These are phyloP conservation scores for Phengaris arion DNA, from an alignment of 2,888 invertebrate genomes.

Conservation along the genomic window DNA sequence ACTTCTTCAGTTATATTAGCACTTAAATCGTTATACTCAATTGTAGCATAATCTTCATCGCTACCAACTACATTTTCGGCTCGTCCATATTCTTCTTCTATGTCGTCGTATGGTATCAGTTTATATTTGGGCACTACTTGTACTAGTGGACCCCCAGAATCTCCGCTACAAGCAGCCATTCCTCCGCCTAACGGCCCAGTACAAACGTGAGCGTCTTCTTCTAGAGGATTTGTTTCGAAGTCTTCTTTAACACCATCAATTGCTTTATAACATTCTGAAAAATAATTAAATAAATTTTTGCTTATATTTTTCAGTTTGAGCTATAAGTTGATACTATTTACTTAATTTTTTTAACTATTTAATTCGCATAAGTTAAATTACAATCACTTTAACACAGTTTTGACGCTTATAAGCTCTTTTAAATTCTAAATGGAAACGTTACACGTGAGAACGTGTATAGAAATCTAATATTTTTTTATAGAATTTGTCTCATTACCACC, in stretches of 20 bases:
- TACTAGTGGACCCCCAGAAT: constrained; percentile 78
- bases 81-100: constrained; percentile 36
- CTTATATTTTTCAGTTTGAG: background rate
- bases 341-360: background rate
- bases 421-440: no score
- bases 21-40: constrained; percentile 29
- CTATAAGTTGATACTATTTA: background rate
- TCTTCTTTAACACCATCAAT: constrained; percentile 55
- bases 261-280: constrained; percentile 65
- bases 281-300: constrained; percentile 23
- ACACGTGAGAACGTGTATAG: no score
- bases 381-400: no score
- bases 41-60: constrained; percentile 35
- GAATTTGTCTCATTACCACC: constrained; percentile 52
- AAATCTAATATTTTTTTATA: background rate
- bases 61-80: constrained; percentile 26
- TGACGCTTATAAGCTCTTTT: no score
- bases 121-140: constrained; percentile 45
- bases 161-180: constrained; percentile 76
- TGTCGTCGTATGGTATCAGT: constrained; percentile 31
- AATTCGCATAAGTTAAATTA: no score
- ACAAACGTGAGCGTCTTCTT: constrained; percentile 70
- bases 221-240: constrained; percentile 63
- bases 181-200: constrained; percentile 74
- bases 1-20: constrained; percentile 39